phyloP scores from a whole-genome alignment of 1,140 invertebrate species.

The Hylaeus volcanicus region DNA sequence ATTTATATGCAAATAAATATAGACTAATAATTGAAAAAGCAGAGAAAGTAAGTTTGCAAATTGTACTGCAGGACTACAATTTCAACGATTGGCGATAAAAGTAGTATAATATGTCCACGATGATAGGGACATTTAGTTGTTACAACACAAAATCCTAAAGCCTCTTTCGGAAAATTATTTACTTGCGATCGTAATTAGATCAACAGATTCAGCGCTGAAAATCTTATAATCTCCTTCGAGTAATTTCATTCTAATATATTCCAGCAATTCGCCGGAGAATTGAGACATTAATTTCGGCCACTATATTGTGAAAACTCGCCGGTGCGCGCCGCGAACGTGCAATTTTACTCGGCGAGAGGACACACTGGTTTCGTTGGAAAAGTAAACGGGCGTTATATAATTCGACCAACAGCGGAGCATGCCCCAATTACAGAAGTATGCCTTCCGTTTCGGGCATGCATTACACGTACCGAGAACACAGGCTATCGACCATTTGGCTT shows the following conservation, averaged over 20 bases:
- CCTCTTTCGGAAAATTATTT: too few species aligned
- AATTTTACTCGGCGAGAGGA: neutral
- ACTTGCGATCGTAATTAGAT: too few species aligned
- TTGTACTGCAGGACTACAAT: too few species aligned
- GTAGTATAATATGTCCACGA: too few species aligned
- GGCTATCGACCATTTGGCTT: slow-evolving; percentile 22
- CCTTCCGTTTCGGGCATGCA: slow-evolving; percentile 40
- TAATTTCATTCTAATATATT: neutral
- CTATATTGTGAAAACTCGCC: neutral
- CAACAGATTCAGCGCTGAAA: too few species aligned
- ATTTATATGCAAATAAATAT: too few species aligned
- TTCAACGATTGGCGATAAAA: too few species aligned
- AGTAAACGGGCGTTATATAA: slow-evolving; percentile 33
- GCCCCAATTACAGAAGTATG: slow-evolving; percentile 46
- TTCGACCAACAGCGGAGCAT: slow-evolving; percentile 24
- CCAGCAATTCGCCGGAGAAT: neutral
- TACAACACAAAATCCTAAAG: too few species aligned
- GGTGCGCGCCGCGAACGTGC: neutral
- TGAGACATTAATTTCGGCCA: neutral
- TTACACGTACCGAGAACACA: slow-evolving; percentile 31
- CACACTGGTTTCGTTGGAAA: neutral
- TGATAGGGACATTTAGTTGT: too few species aligned
- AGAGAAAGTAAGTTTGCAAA: too few species aligned
- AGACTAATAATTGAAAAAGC: too few species aligned
- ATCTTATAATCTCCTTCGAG: too few species aligned